phyloP scores from a whole-genome alignment of 2,113 vertebrate species.

The Trematocara macrostoma region DNA sequence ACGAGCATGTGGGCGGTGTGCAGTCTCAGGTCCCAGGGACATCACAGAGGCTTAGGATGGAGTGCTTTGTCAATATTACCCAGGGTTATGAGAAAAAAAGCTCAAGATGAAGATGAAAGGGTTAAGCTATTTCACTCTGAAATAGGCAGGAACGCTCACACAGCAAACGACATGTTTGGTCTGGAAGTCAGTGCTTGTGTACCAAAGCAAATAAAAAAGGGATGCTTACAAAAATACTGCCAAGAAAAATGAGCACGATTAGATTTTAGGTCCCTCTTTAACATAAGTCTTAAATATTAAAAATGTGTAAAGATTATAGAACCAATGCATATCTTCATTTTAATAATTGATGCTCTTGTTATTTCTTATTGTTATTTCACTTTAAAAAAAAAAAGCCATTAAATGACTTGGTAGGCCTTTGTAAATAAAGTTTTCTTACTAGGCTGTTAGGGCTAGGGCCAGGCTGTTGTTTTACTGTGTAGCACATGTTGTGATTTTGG shows the following conservation, averaged over 20 bases:
- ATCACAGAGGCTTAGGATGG: background rate
- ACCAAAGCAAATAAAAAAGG: background rate
- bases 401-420: background rate
- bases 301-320: background rate
- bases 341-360: background rate
- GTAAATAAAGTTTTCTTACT: background rate
- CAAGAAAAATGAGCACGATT: background rate
- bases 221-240: background rate
- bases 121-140: background rate
- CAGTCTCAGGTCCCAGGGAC: slow-evolving; percentile 15
- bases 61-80: background rate
- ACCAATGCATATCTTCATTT: background rate
- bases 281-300: background rate
- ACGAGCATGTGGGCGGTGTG: background rate
- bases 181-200: background rate
- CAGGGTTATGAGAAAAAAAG: background rate
- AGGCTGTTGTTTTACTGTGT: background rate
- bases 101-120: background rate
- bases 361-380: background rate
- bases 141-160: background rate
- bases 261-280: background rate
- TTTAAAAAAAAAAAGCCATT: background rate
- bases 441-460: background rate
- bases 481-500: background rate
- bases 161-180: background rate